Evolutionary conservation across 1,140 invertebrate genomes (phyloP), one percentile per base, ranked within the genome.

Genomic region (Coboldia fuscipes): DNA sequence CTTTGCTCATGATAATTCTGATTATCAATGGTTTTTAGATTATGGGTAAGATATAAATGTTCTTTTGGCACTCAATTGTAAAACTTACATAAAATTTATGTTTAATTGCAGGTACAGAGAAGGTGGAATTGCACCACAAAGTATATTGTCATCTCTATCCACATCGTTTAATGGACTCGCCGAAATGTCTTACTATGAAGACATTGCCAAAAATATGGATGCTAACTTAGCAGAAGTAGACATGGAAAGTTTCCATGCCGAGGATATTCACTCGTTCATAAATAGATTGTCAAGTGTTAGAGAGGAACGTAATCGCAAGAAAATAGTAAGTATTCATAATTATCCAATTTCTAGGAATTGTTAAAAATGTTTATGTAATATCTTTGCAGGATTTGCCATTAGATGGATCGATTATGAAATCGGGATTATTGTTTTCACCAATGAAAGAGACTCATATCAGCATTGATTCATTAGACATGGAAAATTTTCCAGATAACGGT

Each of bases 211-310:
- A 46, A 82, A 89, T 51, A 62, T 89, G 48, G 86, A 92, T 58
- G 83, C 82, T 35, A 89, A 89, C 55, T 65, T 92, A 41, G 86
- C 86, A 17, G 81, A 90, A 58, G 84, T 86, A 21, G 86, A 90
- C 53, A 92, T 92, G 77, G 85, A 92, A 56, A 83, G 82, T 50
- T 90, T 88, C 59, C 70, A 74, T 39, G 82, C 80, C 7, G 77
- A 88, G 56, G 84, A 92, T 48, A 90, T 92, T 47, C 78, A 85
- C 47, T 79, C 76, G 37, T 61, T 88, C 44, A 65, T 86, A 29
- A 75, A 73, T 21, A 73, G 77, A 47, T 56, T 82, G 45, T 79
- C 77, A 22, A 71, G 72, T 16, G 74, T 74, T 59, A 70, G 68
- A 46, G 50, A 61, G 27, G 56, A 66, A 45, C 57, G n/a, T n/a